A percentile compares a stretch with the other conserved stretches of the same genome.
Conservation (phyloP, 1,140 invertebrate genomes). For the Hermatobates lingyangjiaoensis region DNA sequence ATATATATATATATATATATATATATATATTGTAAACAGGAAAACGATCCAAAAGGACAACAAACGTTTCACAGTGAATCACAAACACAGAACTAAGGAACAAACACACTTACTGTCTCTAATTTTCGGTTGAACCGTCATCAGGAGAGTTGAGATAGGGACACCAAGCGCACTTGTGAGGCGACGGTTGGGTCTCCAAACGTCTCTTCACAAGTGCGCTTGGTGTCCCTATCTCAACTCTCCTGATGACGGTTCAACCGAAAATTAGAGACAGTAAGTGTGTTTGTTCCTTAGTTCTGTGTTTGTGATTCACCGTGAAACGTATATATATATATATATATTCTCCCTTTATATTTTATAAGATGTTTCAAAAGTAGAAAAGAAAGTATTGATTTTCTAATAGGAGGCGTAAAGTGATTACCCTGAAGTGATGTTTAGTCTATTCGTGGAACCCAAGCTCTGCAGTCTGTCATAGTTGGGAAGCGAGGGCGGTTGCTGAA, state of each 20-base stretch:
- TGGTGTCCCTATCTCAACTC: no score
- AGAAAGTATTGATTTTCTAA: constrained; percentile 25
- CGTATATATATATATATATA: not conserved
- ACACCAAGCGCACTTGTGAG: no score
- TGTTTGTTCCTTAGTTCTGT: not conserved
- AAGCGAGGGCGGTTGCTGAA: constrained; percentile 3
- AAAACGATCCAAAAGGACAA: no score
- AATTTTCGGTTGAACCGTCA: no score
- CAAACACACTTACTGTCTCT: no score
- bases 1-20: no score
- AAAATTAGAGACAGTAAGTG: not conserved
- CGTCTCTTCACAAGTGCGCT: no score
- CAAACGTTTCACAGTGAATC: no score
- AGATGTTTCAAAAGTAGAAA: constrained; percentile 22
- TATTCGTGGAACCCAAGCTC: constrained; percentile 51
- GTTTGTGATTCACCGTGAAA: not conserved
- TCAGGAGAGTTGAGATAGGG: no score
- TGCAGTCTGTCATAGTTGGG: constrained; percentile 50
- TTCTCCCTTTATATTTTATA: not conserved
- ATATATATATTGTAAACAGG: no score
- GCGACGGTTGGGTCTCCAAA: no score
- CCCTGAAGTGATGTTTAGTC: constrained; percentile 39
- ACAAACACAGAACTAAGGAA: no score
- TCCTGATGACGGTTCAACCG: not conserved
- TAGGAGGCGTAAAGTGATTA: constrained; percentile 29